Base-by-base conservation (phyloP, 2,888 invertebrate genomes). In the Pristionchus maxplancki region DNA sequence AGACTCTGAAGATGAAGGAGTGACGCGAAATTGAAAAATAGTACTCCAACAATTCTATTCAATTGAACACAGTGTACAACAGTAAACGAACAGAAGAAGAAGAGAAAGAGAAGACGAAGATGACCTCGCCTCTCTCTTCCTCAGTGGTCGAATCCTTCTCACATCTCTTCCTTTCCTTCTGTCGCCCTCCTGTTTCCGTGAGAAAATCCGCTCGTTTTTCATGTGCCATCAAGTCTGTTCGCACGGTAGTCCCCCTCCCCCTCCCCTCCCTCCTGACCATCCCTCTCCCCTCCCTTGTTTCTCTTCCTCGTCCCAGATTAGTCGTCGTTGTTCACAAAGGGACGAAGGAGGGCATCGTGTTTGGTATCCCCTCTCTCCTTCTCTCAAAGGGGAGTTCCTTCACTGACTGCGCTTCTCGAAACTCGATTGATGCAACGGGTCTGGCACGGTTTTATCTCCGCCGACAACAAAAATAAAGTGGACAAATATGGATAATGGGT, bases 381-480 rank as follows among this genome's bases (percentile, higher is more conserved):
- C 8, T n/a, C 58, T 15, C 34, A 64, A 31, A 31, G 15, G 9
- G 71, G 37, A 71, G 71, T 71, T 64, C 37, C 31, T 20, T 37
- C 71, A 37, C 71, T 71, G 34, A 24, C 28, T 28, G 13, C 31
- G 8, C 37, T 9, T 71, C 71, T 37, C 71, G 20, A 24, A 58
- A 58, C 58, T 28, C 62, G 2, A 28, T 64, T 71, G 37, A 71
- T 71, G 78, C 78, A 78, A 78, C 78, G 37, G 78, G 78, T 78
- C 78, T 78, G 78, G 78, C 78, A 78, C 78, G 44, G 40, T 17
- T 78, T 78, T 48, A 78, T 78, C 58, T 20, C 44, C 44, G 78
- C n/a, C 78, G 78, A 78, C 40, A 48, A 78, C 48, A 78, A 40
- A 44, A 78, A 78, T 34, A 44, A 78, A 71, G 37, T 71, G 71